A percentile compares a stretch with the other conserved stretches of the same genome.
These are phyloP conservation scores for Bombus waltoni DNA, from an alignment of 1,140 invertebrate species.

Conservation along the genomic window DNA sequence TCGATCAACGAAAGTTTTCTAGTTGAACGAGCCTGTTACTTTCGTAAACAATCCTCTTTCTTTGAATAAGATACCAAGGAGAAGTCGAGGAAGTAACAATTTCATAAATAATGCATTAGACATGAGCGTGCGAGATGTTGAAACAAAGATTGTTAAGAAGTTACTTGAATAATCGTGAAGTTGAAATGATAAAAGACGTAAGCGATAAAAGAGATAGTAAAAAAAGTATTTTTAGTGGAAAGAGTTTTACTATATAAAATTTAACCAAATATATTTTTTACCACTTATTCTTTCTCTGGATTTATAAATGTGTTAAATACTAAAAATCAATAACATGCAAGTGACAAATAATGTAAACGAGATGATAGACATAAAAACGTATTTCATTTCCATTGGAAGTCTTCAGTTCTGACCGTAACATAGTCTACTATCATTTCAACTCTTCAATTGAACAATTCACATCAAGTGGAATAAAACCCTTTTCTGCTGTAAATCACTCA, in stretches of 20 bases:
- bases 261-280: no score
- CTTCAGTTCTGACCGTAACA: background rate
- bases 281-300: no score
- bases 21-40: background rate
- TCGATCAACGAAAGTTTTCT: slow-evolving; percentile 1
- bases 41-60: background rate
- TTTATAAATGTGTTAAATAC: no score
- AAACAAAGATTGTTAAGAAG: background rate
- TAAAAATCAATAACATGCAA: no score
- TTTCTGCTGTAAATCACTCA: background rate
- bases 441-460: background rate
- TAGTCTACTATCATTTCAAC: background rate
- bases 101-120: background rate
- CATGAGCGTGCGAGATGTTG: background rate
- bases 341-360: no score
- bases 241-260: no score
- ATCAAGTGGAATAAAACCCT: slow-evolving; percentile 1
- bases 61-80: background rate
- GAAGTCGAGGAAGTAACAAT: background rate
- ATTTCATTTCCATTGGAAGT: background rate
- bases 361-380: no score
- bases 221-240: background rate
- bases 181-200: background rate
- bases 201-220: background rate
- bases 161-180: background rate